These are phyloP conservation scores for Ivindomyrus marchei DNA, from an alignment of 2,113 vertebrate genomes.

Conservation along the genomic window DNA sequence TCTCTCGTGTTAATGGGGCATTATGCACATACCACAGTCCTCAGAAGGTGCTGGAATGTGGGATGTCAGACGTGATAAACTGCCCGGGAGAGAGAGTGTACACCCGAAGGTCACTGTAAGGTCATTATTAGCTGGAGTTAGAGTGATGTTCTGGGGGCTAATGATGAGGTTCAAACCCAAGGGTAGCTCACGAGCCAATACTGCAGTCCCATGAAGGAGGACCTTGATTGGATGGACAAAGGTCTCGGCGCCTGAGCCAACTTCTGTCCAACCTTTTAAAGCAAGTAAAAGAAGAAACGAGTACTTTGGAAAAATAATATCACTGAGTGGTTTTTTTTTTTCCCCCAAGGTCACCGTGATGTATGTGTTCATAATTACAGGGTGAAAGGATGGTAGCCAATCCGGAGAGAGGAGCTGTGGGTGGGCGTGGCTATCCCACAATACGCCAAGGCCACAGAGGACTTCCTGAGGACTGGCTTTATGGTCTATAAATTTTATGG, in stretches of 20 bases:
- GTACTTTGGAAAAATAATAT: slow-evolving; percentile 4
- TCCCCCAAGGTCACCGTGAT: background rate
- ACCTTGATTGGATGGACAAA: slow-evolving; percentile 2
- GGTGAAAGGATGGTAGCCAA: background rate
- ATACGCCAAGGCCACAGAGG: background rate
- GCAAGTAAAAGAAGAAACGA: background rate
- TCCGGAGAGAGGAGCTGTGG: background rate
- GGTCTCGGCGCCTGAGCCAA: background rate
- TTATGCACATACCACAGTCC: background rate
- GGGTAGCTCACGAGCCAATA: background rate
- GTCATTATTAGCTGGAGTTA: slow-evolving; percentile 1
- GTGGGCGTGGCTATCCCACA: background rate
- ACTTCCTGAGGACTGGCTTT: background rate
- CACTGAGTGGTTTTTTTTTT: background rate
- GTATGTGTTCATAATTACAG: background rate
- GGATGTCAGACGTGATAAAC: slow-evolving; percentile 51
- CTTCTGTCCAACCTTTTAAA: background rate
- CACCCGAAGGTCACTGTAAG: background rate
- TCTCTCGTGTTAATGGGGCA: background rate
- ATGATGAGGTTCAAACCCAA: background rate
- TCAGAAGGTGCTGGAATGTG: background rate
- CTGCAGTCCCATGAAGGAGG: background rate
- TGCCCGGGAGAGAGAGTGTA: slow-evolving; percentile 55
- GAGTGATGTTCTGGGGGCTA: background rate
- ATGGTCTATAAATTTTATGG: background rate